A percentile compares a stretch with the other conserved stretches of the same genome.
Conservation (phyloP, 2,888 invertebrate species). For the Tetragonula carbonaria region DNA sequence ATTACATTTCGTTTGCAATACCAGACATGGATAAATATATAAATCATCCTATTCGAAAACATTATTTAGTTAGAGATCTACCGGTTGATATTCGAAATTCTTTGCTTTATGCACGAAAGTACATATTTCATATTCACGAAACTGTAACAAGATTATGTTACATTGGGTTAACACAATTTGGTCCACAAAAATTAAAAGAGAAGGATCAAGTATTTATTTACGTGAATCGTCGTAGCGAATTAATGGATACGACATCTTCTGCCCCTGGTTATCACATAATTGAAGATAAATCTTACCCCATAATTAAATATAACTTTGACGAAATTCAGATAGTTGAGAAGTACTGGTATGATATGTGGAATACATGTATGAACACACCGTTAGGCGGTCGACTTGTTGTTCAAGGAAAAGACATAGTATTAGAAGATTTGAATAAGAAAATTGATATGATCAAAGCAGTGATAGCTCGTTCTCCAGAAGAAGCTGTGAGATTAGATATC, state of each 20-base stretch:
- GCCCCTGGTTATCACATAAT: constrained; percentile 87
- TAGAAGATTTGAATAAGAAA: constrained; percentile 85
- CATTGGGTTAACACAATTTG: constrained; percentile 89
- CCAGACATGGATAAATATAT: constrained; percentile 86
- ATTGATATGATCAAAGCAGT: constrained; percentile 84
- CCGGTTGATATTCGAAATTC: constrained; percentile 85
- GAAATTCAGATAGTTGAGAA: constrained; percentile 85
- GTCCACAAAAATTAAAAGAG: constrained; percentile 87
- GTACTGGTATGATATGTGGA: constrained; percentile 90
- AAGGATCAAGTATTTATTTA: constrained; percentile 90
- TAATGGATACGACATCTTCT: constrained; percentile 88
- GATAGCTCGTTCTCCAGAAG: constrained; percentile 83
- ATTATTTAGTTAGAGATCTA: constrained; percentile 87
- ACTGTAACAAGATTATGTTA: constrained; percentile 87
- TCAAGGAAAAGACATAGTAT: constrained; percentile 83
- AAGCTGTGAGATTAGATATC: constrained; percentile 84
- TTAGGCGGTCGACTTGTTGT: constrained; percentile 85
- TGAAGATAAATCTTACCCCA: constrained; percentile 86
- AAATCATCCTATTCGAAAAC: constrained; percentile 88
- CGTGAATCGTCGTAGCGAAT: constrained; percentile 86
- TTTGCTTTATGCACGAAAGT: constrained; percentile 86
- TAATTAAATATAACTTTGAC: constrained; percentile 86
- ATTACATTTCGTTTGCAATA: constrained; percentile 86
- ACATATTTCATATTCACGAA: constrained; percentile 86
- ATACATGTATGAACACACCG: constrained; percentile 88